Evolutionary conservation across 2,888 invertebrate species (phyloP).

Genomic region (Molanna angustata): DNA sequence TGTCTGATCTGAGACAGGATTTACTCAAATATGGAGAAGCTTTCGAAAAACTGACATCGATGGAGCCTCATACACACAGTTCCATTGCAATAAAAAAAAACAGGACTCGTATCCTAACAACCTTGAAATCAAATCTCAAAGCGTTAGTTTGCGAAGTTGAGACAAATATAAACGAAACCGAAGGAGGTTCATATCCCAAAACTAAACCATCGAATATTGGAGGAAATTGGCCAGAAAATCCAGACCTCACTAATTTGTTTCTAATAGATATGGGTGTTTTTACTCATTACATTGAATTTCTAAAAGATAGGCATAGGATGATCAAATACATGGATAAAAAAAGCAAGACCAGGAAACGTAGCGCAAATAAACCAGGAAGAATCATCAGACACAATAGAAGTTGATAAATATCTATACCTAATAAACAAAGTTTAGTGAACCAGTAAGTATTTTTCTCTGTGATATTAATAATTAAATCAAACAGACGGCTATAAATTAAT

Average conservation of each 20-base stretch:
- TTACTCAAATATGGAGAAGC: constrained; percentile 51
- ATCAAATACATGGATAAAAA: constrained; percentile 42
- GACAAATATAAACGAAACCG: constrained; percentile 49
- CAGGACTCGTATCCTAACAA: constrained; percentile 44
- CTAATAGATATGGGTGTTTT: constrained; percentile 62
- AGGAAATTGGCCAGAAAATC: constrained; percentile 45
- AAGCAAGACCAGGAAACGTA: constrained; percentile 2
- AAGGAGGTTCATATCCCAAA: constrained; percentile 40
- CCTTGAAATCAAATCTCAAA: constrained; percentile 45
- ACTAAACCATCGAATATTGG: constrained; percentile 40
- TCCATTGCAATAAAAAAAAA: constrained; percentile 48
- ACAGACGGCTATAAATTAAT: too few species aligned
- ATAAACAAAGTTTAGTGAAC: too few species aligned
- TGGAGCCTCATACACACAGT: constrained; percentile 42
- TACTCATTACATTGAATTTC: constrained; percentile 55
- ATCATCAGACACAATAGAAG: too few species aligned
- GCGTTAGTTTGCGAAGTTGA: constrained; percentile 59
- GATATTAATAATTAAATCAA: too few species aligned
- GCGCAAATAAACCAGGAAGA: too few species aligned
- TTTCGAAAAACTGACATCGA: constrained; percentile 44
- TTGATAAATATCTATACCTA: too few species aligned
- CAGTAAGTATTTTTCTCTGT: too few species aligned
- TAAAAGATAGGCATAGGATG: constrained; percentile 58
- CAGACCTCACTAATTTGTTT: constrained; percentile 54
- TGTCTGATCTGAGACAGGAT: too few species aligned